Percentiles rank a stretch among this genome's conserved stretches.
phyloP scores from a whole-genome alignment of 2,797 vertebrate genomes.

The Toxotes lorentzi region DNA sequence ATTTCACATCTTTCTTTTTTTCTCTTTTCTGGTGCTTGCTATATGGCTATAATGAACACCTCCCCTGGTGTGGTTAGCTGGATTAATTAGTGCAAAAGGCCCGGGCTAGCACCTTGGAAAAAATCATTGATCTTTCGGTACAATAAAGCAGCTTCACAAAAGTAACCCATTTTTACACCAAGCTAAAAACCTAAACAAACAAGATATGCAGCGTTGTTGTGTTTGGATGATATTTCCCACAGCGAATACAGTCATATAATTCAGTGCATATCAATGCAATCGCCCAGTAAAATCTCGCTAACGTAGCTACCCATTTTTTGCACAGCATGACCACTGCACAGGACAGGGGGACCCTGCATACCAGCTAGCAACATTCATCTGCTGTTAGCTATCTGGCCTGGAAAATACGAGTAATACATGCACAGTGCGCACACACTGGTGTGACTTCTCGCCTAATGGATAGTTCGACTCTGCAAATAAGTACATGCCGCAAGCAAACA shows the following conservation, averaged over 20 bases:
- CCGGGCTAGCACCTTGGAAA: conserved; percentile 74
- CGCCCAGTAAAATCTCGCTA: conserved; percentile 79
- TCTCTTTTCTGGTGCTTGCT: not conserved
- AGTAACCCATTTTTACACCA: conserved; percentile 59
- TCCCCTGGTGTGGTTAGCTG: conserved; percentile 53
- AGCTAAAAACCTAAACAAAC: conserved; percentile 32
- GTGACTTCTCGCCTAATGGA: conserved; percentile 24
- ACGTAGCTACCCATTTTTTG: conserved; percentile 77
- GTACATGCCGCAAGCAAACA: conserved; percentile 31
- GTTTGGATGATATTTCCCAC: not conserved
- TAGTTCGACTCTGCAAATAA: conserved; percentile 51
- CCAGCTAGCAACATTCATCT: conserved; percentile 84
- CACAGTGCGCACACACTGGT: conserved; percentile 39
- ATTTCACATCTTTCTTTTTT: conserved; percentile 11
- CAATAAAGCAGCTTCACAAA: conserved; percentile 67
- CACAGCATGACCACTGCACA: conserved; percentile 84
- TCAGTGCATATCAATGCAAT: conserved; percentile 72
- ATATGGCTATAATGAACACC: conserved; percentile 30
- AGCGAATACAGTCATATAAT: not conserved
- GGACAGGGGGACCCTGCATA: conserved; percentile 83
- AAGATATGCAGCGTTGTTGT: conserved; percentile 18
- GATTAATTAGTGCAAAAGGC: conserved; percentile 80
- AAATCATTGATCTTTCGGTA: conserved; percentile 71
- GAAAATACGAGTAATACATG: conserved; percentile 77
- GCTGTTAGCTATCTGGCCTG: conserved; percentile 80